phyloP scores from a whole-genome alignment of 2,113 vertebrate species.

The Catharus bicknelli region DNA sequence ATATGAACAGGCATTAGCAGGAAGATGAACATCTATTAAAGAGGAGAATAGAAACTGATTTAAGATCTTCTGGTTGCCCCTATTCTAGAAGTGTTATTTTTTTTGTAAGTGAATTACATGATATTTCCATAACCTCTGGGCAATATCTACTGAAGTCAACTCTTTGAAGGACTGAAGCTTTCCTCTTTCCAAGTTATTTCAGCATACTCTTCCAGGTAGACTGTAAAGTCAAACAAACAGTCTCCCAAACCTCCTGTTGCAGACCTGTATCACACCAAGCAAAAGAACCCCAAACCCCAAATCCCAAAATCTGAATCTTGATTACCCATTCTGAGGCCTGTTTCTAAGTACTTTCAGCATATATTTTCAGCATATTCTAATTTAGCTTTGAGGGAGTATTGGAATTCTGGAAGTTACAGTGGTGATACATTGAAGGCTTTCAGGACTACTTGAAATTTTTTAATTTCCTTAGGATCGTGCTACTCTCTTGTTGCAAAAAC shows the following conservation, averaged over 20 bases:
- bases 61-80: neutral
- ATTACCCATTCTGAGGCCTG: neutral
- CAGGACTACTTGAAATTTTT: neutral
- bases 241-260: neutral
- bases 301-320: neutral
- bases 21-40: neutral
- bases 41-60: neutral
- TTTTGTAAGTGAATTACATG: neutral
- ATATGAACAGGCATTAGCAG: neutral
- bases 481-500: neutral
- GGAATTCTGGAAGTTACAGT: neutral
- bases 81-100: neutral
- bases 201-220: fast-evolving
- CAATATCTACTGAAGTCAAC: neutral
- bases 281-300: fast-evolving
- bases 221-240: neutral
- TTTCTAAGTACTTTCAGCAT: neutral
- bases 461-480: neutral
- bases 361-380: neutral
- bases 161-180: neutral
- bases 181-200: neutral
- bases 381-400: neutral
- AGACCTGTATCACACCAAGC: neutral
- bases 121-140: neutral
- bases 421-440: neutral